Conservation (phyloP, 2,888 invertebrate species). For the Polymixis lichenea region DNA sequence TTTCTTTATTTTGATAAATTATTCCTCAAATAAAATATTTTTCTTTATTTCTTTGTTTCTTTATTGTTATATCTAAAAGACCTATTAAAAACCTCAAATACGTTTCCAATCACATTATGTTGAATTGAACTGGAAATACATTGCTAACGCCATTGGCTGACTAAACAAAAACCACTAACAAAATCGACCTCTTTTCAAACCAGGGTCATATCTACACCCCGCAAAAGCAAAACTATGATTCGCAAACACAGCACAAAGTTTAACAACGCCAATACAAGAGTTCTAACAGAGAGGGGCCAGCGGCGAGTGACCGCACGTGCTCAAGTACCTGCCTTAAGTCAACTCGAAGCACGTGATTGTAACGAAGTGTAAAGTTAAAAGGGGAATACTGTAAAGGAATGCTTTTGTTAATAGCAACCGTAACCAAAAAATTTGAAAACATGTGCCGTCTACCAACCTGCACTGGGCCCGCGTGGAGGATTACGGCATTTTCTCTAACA, state of each 20-base stretch:
- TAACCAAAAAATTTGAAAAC: too few relatives aligned
- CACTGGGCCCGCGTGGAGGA: too few relatives aligned
- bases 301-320: constrained; percentile 63
- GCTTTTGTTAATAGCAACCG: too few relatives aligned
- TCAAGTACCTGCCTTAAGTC: constrained; percentile 56
- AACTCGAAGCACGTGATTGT: constrained; percentile 46
- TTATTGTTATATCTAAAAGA: too few relatives aligned
- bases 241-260: constrained; percentile 54
- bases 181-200: constrained; percentile 3
- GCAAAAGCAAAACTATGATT: constrained; percentile 44
- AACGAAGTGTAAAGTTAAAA: constrained; percentile 39
- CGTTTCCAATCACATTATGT: background rate
- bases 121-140: too few relatives aligned
- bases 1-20: too few relatives aligned
- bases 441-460: too few relatives aligned
- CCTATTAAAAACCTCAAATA: background rate
- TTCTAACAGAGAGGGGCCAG: constrained; percentile 37
- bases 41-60: too few relatives aligned
- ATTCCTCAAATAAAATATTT: too few relatives aligned
- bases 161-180: constrained; percentile 16
- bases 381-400: constrained; percentile 9
- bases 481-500: too few relatives aligned
- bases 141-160: background rate
- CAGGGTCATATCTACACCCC: constrained; percentile 8
- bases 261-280: constrained; percentile 46